Base-by-base conservation (phyloP, 2,113 vertebrate species). In the Amazona guildingii region DNA sequence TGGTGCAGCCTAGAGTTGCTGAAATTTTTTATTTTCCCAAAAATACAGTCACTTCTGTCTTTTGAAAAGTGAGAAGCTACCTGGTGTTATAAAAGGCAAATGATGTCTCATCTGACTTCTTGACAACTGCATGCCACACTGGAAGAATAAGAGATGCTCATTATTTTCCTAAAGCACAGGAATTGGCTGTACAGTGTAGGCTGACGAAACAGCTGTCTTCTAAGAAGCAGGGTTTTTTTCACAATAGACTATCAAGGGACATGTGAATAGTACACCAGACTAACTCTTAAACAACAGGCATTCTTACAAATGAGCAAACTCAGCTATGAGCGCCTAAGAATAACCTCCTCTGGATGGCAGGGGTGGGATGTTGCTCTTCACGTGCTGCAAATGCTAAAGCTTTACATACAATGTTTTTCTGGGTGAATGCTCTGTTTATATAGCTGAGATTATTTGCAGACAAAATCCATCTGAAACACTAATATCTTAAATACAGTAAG, bases 191-290 rank as follows among this genome's bases (percentile, higher is more conserved):
- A 89, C 10, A 16, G 82, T 37, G 19, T 51, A 80, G 90, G 78
- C 66, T 97, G 91, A 91, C 1, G 46, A 97, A 97, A 95, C 94
- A 97, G 95, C 96, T 97, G 95, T 93, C 93, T 96, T 94, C 63
- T 33, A 89, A 94, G 92, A 92, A 84, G 75, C 72, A 57, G 66
- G 15, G 0, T 10, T 86, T 94, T 92, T 90, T 95, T 89, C 79
- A 61, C 70, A 88, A 41, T 54, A 89, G 61, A 67, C 80, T 94
- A 86, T 86, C 94, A 94, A 97, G 97, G 91, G 91, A 96, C 78
- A 35, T 63, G 59, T 61, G 78, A 88, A 75, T 52, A 76, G 78
- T 48, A 74, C 79, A 90, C 72, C 75, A 90, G 49, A 82, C 80
- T 93, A 59, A 93, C 79, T 78, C 95, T 92, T 91, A 89, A 84